phyloP scores from a whole-genome alignment of 2,888 invertebrate genomes.

The Aproaerema taeniolella region DNA sequence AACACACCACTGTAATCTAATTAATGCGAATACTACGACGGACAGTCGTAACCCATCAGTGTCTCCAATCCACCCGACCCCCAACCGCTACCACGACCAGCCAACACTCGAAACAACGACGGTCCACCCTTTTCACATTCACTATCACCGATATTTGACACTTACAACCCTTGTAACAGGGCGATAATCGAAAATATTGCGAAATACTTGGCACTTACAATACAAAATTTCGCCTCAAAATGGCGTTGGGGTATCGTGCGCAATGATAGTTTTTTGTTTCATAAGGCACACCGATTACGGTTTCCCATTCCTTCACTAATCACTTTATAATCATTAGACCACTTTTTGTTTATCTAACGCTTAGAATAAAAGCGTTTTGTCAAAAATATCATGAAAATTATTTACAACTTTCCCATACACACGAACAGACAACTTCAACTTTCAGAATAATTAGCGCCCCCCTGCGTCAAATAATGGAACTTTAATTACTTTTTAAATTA shows the following conservation, averaged over 20 bases:
- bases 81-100: conserved; percentile 37
- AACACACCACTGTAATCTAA: conserved; percentile 50
- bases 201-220: conserved; percentile 78
- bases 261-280: conserved; percentile 77
- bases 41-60: conserved; percentile 61
- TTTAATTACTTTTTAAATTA: conserved; percentile 3
- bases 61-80: conserved; percentile 49
- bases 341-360: conserved; percentile 45
- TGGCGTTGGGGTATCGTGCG: conserved; percentile 78
- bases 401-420: conserved; percentile 73
- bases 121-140: conserved; percentile 35
- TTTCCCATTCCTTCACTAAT: conserved; percentile 53
- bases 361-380: conserved; percentile 34
- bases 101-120: conserved; percentile 30
- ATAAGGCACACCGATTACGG: conserved; percentile 56
- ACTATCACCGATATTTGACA: conserved; percentile 37
- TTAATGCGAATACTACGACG: conserved; percentile 57
- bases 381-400: conserved; percentile 59
- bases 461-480: conserved; percentile 8
- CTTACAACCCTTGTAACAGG: conserved; percentile 38
- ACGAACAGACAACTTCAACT: conserved; percentile 36
- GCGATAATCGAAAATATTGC: conserved; percentile 64
- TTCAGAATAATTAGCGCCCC: conserved; percentile 24
- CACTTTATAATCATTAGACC: conserved; percentile 47
- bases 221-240: conserved; percentile 79